Evolutionary conservation across 2,888 invertebrate genomes (phyloP), one percentile per base, ranked within the genome.

Genomic region (Drosophila yooni): DNA sequence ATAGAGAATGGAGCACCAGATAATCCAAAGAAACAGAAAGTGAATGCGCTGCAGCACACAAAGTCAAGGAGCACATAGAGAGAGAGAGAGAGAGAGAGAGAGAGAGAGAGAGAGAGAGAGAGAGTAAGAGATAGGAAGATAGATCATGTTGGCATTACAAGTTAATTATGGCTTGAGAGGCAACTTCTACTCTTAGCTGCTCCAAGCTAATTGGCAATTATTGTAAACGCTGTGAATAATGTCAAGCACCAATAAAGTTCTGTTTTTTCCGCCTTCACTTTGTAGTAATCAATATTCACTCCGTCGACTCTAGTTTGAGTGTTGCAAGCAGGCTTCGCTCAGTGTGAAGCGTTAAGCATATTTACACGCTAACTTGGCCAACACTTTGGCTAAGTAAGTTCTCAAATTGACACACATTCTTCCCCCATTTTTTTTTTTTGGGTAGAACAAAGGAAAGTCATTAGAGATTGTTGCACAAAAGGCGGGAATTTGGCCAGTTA

Each of bases 331-430:
- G 56, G 74, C 74, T 66, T 59, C 64, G 68, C 50, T 67, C 36
- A 53, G 62, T 77, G 74, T 74, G 64, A 74, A 72, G 64, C 67
- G 70, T 67, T 71, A 74, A 76, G 71, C 82, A 83, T 76, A 79
- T 83, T 84, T 85, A 79, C 76, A 68, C 61, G 72, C 76, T 84
- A 69, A 77, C 74, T 85, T 82, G 77, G 68, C 72, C 74, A 65
- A 65, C 78, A 78, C 70, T 74, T 71, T 70, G 63, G 61, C 78
- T 50, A 63, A 71, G 56, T 76, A 74, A 82, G 79, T 82, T 82
- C 76, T 72, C 82, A 82, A 79, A 84, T 79, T 85, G 85, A 85
- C 85, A 87, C 84, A 82, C 69, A 74, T 79, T 74, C 21, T 65
- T 43, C 27, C 2, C 18, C 18, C 0, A 15, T n/a, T 21, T 70